Evolutionary conservation across 2,888 invertebrate genomes (phyloP), one percentile per base, ranked within the genome.

Genomic region (Mechanitis mazaeus): DNA sequence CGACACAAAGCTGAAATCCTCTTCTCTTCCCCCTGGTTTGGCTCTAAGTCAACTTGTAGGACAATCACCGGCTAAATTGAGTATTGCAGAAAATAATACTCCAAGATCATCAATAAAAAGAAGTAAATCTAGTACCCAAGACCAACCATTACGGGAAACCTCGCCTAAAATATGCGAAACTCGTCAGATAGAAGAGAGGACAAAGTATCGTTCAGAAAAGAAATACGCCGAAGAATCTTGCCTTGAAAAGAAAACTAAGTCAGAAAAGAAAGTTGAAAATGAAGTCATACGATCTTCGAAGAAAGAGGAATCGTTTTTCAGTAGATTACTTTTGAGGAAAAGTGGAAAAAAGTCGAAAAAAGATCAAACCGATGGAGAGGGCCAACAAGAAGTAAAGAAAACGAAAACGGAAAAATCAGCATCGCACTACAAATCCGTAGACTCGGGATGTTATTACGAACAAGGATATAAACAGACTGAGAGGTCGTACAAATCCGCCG

Each of bases 271-370:
- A 73, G 78, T 81, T 45, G 89, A 90, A 66, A 89, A 88, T 67
- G 90, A 91, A 86, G 79, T 86, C 68, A 80, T 88, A 77, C 70
- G 88, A 78, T 72, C 85, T 72, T 78, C 82, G 59, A 91, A 93
- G 81, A 88, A 92, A 77, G 91, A 93, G 75, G 84, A 92, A 76
- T 89, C 91, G 66, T 92, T 93, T 78, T 93, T 95, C 75, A 93
- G 93, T 61, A 90, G 94, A 67, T 80, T 95, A 59, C 89, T 94
- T 54, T 88, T 94, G 50, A 91, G 94, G 69, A 93, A 93, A 72
- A 94, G 94, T 60, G 94, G 93, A 42, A 94, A 94, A 75, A 94
- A 94, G 78, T 93, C 93, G 64, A 92, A 94, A 70, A 90, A 92
- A 63, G 91, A 91, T 45, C 85, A 82, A 63, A 82, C 80, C 0